These are phyloP conservation scores for Lithobates pipiens DNA, from an alignment of 2,797 vertebrate species.

Conservation along the genomic window DNA sequence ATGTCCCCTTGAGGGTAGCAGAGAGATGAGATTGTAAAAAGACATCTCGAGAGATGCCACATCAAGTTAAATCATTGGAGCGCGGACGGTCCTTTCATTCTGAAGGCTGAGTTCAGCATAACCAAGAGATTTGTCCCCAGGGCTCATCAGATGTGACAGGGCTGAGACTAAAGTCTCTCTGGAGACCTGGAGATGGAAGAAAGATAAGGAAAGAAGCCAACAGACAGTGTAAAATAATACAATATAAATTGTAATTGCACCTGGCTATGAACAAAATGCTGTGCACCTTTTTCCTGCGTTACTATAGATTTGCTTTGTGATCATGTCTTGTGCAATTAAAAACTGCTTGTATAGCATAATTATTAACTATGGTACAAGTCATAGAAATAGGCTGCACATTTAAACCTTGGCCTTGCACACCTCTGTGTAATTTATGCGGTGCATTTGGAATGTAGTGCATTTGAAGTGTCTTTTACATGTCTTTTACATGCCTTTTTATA, in stretches of 20 bases:
- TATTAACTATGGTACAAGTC: no score
- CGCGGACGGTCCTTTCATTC: conserved; percentile 54
- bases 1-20: conserved; percentile 58
- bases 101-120: conserved; percentile 63
- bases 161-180: conserved; percentile 55
- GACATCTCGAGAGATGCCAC: conserved; percentile 61
- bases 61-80: conserved; percentile 63
- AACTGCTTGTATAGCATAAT: not conserved
- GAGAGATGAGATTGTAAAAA: conserved; percentile 62
- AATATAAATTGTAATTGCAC: conserved; percentile 20
- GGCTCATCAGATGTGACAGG: conserved; percentile 61
- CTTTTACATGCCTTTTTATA: no score
- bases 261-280: conserved; percentile 15
- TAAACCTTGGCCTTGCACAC: not conserved
- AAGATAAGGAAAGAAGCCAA: conserved; percentile 33
- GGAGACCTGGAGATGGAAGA: conserved; percentile 39
- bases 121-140: conserved; percentile 60
- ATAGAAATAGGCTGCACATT: no score
- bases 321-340: not conserved
- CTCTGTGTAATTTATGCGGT: not conserved
- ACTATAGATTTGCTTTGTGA: not conserved
- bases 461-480: not conserved
- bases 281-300: not conserved
- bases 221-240: conserved; percentile 12
- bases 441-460: not conserved